These are phyloP conservation scores for Orthonevra nobilis DNA, from an alignment of 2,888 invertebrate genomes.

Conservation along the genomic window DNA sequence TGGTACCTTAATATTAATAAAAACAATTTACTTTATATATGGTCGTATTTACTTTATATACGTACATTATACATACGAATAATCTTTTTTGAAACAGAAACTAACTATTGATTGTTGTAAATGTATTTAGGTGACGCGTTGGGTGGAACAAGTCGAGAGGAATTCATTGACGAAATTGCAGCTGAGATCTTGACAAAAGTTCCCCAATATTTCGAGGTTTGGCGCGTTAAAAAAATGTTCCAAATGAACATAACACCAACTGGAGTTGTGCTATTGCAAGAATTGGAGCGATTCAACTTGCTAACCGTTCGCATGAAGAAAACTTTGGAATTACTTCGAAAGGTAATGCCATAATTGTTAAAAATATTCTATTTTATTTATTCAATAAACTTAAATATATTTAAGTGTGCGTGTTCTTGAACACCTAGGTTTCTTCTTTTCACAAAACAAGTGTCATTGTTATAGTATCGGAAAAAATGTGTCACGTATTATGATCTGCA, in stretches of 20 bases:
- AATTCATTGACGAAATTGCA: slow-evolving; percentile 90
- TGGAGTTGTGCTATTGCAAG: slow-evolving; percentile 92
- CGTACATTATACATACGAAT: too few species aligned
- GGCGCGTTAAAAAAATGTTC: slow-evolving; percentile 89
- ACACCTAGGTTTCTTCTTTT: too few species aligned
- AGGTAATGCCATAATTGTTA: slow-evolving; percentile 76
- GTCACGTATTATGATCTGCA: too few species aligned
- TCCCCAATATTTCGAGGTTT: slow-evolving; percentile 89
- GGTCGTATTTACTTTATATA: slow-evolving; percentile 6
- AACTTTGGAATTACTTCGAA: slow-evolving; percentile 87
- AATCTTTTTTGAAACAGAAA: too few species aligned
- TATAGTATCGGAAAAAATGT: too few species aligned
- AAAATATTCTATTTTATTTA: not conserved
- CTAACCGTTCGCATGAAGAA: slow-evolving; percentile 86
- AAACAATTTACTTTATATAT: not conserved
- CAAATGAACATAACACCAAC: slow-evolving; percentile 91
- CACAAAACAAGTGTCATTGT: too few species aligned
- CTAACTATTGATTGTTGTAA: too few species aligned
- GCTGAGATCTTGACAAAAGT: slow-evolving; percentile 89
- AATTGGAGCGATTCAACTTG: slow-evolving; percentile 92
- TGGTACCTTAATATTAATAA: too few species aligned
- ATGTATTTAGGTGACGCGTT: slow-evolving; percentile 83
- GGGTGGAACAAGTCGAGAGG: slow-evolving; percentile 90
- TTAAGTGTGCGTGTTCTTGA: too few species aligned
- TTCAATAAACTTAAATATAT: too few species aligned